Conservation (phyloP, 2,797 vertebrate genomes). For the Acridotheres tristis region DNA sequence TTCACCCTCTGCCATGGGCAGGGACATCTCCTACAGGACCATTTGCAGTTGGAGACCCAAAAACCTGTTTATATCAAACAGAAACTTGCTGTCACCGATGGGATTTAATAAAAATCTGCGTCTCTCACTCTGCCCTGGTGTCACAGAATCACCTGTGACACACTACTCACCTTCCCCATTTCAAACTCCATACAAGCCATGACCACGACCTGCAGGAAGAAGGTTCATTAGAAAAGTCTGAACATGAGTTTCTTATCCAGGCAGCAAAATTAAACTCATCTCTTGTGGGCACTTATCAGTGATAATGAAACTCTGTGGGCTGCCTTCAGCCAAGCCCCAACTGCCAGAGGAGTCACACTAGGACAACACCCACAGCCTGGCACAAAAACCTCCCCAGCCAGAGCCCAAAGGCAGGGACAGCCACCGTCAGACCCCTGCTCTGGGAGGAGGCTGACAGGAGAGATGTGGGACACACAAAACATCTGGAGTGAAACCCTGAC, state of each 20-base stretch:
- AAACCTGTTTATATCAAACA: not conserved
- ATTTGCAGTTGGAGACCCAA: not conserved
- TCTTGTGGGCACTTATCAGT: not conserved
- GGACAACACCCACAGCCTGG: not conserved
- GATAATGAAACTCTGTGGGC: not conserved
- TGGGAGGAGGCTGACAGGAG: not conserved
- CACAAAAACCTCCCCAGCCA: not conserved
- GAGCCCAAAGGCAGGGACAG: not conserved
- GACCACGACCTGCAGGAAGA: constrained; percentile 83
- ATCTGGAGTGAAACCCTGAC: not conserved
- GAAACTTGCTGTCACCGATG: not conserved
- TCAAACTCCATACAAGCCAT: constrained; percentile 98
- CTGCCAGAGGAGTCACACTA: not conserved
- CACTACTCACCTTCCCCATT: constrained; percentile 89
- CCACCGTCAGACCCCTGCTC: not conserved
- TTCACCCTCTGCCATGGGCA: not conserved
- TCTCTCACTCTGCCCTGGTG: not conserved
- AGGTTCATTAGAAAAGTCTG: not conserved
- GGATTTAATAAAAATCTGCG: not conserved
- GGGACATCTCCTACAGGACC: not conserved
- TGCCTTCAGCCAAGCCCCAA: not conserved
- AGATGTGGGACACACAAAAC: not conserved
- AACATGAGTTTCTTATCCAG: not conserved
- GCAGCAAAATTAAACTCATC: not conserved
- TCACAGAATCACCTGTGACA: not conserved